Conservation (phyloP, 2,797 vertebrate species). For the Kryptopterus vitreolus region DNA sequence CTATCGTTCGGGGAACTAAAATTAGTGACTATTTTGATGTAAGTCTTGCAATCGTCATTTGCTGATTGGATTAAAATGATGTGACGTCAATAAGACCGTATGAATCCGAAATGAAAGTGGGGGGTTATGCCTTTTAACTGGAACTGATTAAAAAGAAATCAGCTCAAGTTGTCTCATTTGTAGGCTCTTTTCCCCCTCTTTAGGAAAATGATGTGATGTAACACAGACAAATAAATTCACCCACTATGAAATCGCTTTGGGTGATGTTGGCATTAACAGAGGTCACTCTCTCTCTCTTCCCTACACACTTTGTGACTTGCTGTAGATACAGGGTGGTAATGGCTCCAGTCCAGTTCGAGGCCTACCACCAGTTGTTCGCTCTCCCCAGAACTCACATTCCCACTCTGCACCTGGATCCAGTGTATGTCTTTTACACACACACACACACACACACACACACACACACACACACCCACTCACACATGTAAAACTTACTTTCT, state of each 20-base stretch:
- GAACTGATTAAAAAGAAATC: conserved; percentile 34
- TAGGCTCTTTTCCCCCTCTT: not conserved
- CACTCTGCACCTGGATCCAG: conserved; percentile 91
- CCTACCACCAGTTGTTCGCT: conserved; percentile 88
- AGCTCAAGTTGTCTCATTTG: not conserved
- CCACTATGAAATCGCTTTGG: not conserved
- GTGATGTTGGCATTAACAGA: conserved; percentile 15
- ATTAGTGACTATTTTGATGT: conserved; percentile 99
- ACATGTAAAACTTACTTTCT: not conserved
- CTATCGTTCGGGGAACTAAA: conserved; percentile 90
- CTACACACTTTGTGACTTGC: conserved; percentile 18
- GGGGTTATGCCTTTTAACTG: conserved; percentile 12
- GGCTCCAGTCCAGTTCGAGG: conserved; percentile 96
- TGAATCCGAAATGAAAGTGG: conserved; percentile 23
- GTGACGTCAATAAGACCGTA: conserved; percentile 8
- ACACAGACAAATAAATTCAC: conserved; percentile 12
- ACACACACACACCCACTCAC: conserved; percentile 7
- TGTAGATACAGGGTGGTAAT: conserved; percentile 94
- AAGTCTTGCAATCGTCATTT: conserved; percentile 64
- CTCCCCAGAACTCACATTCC: conserved; percentile 96
- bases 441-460: not conserved
- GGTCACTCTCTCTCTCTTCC: not conserved
- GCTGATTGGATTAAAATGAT: conserved; percentile 25
- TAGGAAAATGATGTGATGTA: not conserved
- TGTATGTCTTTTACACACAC: conserved; percentile 73